These are phyloP conservation scores for Cheilosia scutellata DNA, from an alignment of 2,888 invertebrate genomes.

Conservation along the genomic window DNA sequence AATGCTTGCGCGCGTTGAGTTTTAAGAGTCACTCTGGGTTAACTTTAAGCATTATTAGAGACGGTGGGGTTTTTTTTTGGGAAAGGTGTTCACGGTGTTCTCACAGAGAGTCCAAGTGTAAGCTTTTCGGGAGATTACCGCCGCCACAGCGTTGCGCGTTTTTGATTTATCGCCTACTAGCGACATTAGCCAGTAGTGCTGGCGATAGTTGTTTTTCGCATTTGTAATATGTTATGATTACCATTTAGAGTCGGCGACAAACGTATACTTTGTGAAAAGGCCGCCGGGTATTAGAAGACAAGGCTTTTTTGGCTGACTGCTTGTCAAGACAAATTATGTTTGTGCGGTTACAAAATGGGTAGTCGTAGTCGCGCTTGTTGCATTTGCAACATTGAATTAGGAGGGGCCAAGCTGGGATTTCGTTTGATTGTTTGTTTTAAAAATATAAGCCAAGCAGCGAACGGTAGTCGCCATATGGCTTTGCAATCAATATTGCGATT, in stretches of 20 bases:
- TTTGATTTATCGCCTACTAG: constrained; percentile 68
- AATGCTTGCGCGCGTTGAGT: constrained; percentile 33
- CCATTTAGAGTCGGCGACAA: constrained; percentile 48
- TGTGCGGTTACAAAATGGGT: neutral
- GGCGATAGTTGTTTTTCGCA: constrained; percentile 57
- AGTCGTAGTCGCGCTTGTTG: neutral
- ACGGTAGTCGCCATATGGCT: too few relatives aligned
- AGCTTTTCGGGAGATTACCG: constrained; percentile 16
- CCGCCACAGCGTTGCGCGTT: constrained; percentile 37
- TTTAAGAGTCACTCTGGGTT: constrained; percentile 4
- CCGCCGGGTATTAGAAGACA: constrained; percentile 21
- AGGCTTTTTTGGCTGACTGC: constrained; percentile 7
- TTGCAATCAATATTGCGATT: too few relatives aligned
- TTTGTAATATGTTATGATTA: constrained; percentile 65
- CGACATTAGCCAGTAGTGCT: constrained; percentile 54
- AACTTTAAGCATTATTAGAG: constrained; percentile 5
- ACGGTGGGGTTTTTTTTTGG: neutral
- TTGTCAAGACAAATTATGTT: constrained; percentile 27
- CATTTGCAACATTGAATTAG: constrained; percentile 19
- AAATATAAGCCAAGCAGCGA: too few relatives aligned
- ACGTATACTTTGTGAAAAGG: constrained; percentile 16
- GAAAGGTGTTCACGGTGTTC: neutral
- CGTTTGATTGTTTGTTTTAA: too few relatives aligned
- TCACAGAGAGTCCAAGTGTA: constrained; percentile 5
- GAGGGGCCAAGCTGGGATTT: neutral